phyloP scores from a whole-genome alignment of 2,113 vertebrate species.

The Pseudopodoces humilis region DNA sequence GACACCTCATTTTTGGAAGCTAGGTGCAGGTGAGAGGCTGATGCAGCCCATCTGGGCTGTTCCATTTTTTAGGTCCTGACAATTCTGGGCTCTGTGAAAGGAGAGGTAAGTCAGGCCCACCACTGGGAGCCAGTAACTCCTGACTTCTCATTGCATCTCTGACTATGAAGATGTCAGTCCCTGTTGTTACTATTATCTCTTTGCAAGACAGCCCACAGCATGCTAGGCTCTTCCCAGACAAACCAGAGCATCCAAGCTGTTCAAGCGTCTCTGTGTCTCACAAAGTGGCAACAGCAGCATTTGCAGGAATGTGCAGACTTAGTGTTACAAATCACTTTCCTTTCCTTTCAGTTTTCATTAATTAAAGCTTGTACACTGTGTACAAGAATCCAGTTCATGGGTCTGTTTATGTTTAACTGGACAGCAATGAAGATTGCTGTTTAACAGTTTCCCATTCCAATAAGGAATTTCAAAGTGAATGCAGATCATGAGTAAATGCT shows the following conservation, averaged over 20 bases:
- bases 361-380: fast-evolving
- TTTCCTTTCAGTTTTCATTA: background rate
- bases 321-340: background rate
- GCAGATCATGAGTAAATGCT: background rate
- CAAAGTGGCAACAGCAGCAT: background rate
- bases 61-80: background rate
- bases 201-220: background rate
- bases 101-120: background rate
- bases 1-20: background rate
- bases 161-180: background rate
- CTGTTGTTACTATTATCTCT: background rate
- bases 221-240: background rate
- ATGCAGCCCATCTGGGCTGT: background rate
- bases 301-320: background rate
- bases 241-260: background rate
- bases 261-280: background rate
- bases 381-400: background rate
- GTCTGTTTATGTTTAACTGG: background rate
- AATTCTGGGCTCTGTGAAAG: background rate
- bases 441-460: background rate
- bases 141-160: background rate
- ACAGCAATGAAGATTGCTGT: background rate
- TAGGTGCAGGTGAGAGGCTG: background rate
- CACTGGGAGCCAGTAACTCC: background rate
- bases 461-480: background rate